A percentile compares a stretch with the other conserved stretches of the same genome.
Conservation (phyloP, 2,797 vertebrate genomes). For the Anabacerthia variegaticeps region DNA sequence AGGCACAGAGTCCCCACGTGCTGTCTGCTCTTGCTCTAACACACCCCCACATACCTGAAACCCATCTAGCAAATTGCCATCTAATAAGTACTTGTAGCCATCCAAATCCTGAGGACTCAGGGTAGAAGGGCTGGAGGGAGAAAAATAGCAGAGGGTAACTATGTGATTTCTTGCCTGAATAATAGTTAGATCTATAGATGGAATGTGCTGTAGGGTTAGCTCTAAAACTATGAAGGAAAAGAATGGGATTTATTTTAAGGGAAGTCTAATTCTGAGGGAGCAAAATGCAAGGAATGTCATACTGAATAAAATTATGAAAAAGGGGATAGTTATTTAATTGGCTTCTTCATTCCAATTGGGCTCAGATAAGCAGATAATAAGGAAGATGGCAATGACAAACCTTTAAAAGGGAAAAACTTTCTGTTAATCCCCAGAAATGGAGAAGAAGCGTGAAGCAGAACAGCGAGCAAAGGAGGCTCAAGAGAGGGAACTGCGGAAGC, state of each 20-base stretch:
- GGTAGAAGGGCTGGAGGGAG: neutral
- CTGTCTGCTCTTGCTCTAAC: neutral
- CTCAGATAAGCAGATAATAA: neutral
- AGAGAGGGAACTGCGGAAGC: conserved; percentile 87
- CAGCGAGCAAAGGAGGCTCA: conserved; percentile 88
- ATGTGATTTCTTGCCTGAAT: neutral
- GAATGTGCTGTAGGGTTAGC: neutral
- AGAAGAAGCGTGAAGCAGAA: conserved; percentile 90
- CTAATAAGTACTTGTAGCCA: neutral
- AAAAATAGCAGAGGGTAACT: neutral
- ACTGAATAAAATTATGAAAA: neutral
- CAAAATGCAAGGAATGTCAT: neutral
- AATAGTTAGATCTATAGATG: neutral
- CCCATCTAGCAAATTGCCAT: neutral
- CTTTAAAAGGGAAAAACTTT: neutral
- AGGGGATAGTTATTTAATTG: neutral
- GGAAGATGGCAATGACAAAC: neutral
- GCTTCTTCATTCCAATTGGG: neutral
- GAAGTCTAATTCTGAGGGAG: neutral
- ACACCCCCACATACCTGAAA: neutral
- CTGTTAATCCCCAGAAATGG: conserved; percentile 77
- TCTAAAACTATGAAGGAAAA: neutral
- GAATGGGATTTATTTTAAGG: neutral
- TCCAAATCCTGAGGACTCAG: neutral
- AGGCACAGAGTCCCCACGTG: neutral